Percentiles rank a stretch among this genome's conserved stretches.
phyloP scores from a whole-genome alignment of 2,113 vertebrate genomes.

The Phasianus colchicus region DNA sequence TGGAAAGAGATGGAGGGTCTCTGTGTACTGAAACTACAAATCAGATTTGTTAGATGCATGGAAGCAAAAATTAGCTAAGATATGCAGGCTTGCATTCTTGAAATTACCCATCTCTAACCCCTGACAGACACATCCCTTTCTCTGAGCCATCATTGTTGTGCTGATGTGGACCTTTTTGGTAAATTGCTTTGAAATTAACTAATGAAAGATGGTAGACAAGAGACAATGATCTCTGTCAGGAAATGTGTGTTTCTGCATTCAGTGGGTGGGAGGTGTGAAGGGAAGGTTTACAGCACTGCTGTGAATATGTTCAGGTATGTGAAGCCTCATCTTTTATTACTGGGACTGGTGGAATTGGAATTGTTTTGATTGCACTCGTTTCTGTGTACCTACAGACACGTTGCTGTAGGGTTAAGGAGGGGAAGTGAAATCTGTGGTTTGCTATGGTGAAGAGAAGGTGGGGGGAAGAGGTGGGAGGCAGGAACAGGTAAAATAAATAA shows the following conservation, averaged over 20 bases:
- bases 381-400: neutral
- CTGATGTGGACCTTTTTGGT: neutral
- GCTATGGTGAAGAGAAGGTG: neutral
- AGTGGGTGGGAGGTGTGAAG: neutral
- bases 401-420: neutral
- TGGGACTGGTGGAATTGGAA: neutral
- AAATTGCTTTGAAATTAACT: conserved; percentile 8
- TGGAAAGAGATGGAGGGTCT: neutral
- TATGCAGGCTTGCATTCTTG: neutral
- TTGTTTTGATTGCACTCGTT: neutral
- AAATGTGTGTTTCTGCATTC: neutral
- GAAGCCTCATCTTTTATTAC: neutral
- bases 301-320: neutral
- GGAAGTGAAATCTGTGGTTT: neutral
- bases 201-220: neutral
- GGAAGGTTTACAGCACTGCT: neutral
- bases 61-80: neutral
- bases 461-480: neutral
- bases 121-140: neutral
- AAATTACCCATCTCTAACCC: neutral
- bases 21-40: neutral
- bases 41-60: neutral
- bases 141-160: neutral
- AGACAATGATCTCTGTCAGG: neutral
- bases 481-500: neutral